Evolutionary conservation across 2,797 vertebrate genomes (phyloP).

Genomic region (Poecilia wingei): DNA sequence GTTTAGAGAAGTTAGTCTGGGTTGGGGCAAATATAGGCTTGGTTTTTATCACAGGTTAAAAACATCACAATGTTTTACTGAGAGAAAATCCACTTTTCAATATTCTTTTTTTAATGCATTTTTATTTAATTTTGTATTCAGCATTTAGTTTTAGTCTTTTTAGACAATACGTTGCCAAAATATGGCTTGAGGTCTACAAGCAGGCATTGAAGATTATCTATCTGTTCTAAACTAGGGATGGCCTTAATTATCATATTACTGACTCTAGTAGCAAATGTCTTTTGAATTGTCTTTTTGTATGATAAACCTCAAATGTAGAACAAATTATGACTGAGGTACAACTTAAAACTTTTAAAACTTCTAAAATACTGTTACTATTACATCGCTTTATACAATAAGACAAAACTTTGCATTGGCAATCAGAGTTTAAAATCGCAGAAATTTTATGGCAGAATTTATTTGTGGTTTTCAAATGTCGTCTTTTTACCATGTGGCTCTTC

Average conservation of each 20-base stretch:
- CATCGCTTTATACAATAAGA: not conserved
- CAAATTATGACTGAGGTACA: not conserved
- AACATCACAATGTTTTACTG: not conserved
- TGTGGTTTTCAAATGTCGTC: not conserved
- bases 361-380: not conserved
- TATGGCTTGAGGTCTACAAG: not conserved
- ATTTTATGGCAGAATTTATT: not conserved
- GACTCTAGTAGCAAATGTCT: not conserved
- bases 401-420: not conserved
- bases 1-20: not conserved
- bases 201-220: not conserved
- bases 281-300: not conserved
- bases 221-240: not conserved
- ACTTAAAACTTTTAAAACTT: not conserved
- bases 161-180: not conserved
- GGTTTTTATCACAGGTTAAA: not conserved
- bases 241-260: not conserved
- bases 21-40: not conserved
- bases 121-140: not conserved
- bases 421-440: not conserved
- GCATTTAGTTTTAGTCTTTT: not conserved
- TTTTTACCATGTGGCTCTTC: not conserved
- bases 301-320: not conserved
- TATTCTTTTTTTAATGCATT: not conserved
- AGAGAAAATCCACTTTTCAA: conserved; percentile 36